A percentile compares a stretch with the other conserved stretches of the same genome.
These are phyloP conservation scores for Noctua janthe DNA, from an alignment of 2,888 invertebrate species.

Conservation along the genomic window DNA sequence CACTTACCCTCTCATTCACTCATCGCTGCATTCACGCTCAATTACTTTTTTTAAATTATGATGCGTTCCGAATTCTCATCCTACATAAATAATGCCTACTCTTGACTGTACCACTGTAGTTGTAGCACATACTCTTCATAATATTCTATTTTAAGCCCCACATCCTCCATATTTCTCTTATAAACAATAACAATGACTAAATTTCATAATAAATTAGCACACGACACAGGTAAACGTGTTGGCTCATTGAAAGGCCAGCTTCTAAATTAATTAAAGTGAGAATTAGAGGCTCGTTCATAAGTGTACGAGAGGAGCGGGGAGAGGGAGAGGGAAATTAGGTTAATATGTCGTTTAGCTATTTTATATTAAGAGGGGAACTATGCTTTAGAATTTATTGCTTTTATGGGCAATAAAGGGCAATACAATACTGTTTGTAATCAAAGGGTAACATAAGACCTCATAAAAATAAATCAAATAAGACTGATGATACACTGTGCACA, in stretches of 20 bases:
- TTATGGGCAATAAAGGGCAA: constrained; percentile 39
- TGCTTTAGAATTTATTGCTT: constrained; percentile 41
- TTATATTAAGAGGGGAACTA: constrained; percentile 38
- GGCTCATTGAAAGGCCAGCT: constrained; percentile 45
- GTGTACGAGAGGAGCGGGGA: constrained; percentile 6
- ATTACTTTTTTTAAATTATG: too few species aligned
- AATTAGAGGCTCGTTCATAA: constrained; percentile 57
- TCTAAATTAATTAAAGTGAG: constrained; percentile 61
- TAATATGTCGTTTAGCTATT: constrained; percentile 51
- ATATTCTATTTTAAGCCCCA: constrained; percentile 16
- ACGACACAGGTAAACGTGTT: constrained; percentile 51
- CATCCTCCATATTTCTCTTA: constrained; percentile 25
- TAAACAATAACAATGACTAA: constrained; percentile 59
- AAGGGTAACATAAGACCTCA: constrained; percentile 6
- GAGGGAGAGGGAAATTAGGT: constrained; percentile 53
- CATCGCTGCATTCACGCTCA: too few species aligned
- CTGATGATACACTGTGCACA: background rate
- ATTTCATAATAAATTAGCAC: constrained; percentile 59
- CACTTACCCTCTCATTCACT: too few species aligned
- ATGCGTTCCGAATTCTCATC: too few species aligned
- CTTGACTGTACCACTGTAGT: background rate
- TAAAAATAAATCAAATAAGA: constrained; percentile 19
- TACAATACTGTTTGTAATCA: constrained; percentile 21
- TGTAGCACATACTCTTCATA: background rate
- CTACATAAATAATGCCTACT: too few species aligned